A percentile compares a stretch with the other conserved stretches of the same genome.
Evolutionary conservation across 2,888 invertebrate species (phyloP).

Genomic region (Nemotelus nigrinus): DNA sequence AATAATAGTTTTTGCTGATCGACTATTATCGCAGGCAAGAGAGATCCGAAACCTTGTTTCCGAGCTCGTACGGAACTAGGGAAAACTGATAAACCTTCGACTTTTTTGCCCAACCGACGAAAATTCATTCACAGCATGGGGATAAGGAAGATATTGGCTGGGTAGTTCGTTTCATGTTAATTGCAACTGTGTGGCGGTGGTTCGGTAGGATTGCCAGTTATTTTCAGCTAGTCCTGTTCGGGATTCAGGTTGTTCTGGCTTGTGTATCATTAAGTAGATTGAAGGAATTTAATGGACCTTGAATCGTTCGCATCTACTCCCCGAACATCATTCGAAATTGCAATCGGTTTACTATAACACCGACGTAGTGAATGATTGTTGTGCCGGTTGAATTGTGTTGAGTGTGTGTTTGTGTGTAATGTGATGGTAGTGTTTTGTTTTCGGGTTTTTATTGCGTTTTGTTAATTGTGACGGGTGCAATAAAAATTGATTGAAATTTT

Average conservation of each 20-base stretch:
- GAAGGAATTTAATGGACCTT: conserved; percentile 52
- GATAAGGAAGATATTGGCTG: not conserved
- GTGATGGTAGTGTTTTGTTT: conserved; percentile 17
- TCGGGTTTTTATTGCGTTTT: conserved; percentile 40
- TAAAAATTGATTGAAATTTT: conserved; percentile 40
- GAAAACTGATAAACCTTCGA: no score
- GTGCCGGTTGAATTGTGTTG: no score
- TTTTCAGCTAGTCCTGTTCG: not conserved
- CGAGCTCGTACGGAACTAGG: no score
- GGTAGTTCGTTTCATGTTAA: conserved; percentile 16
- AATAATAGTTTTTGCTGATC: conserved; percentile 49
- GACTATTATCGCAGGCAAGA: not conserved
- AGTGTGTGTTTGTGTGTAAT: not conserved
- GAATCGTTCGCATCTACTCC: conserved; percentile 51
- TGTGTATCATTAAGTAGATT: conserved; percentile 48
- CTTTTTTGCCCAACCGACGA: not conserved
- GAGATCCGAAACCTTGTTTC: not conserved
- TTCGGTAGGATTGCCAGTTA: conserved; percentile 22
- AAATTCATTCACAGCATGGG: no score
- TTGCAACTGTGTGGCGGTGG: conserved; percentile 9
- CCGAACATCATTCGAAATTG: conserved; percentile 47
- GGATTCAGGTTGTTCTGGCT: no score
- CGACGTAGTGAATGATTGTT: not conserved
- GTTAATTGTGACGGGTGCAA: conserved; percentile 40
- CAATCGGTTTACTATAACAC: conserved; percentile 49